Evolutionary conservation across 2,888 invertebrate genomes (phyloP).

Genomic region (Teinopalpus imperialis): DNA sequence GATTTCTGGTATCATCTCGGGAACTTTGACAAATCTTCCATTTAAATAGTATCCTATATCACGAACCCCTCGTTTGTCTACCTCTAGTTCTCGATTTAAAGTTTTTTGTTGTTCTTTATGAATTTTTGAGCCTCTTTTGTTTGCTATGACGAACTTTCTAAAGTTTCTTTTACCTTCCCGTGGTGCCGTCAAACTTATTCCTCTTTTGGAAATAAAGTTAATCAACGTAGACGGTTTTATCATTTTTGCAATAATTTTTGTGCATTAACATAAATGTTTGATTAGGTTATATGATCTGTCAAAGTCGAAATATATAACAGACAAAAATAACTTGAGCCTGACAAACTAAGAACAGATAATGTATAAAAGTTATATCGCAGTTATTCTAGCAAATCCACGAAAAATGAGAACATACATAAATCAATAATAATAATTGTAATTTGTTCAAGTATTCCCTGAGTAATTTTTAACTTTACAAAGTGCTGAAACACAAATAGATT

Average conservation of each 20-base stretch:
- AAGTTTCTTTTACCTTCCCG: slow-evolving; percentile 90
- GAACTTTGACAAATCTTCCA: slow-evolving; percentile 83
- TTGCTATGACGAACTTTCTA: slow-evolving; percentile 87
- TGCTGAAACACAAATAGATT: too few species aligned
- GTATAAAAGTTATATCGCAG: too few species aligned
- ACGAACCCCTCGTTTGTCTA: slow-evolving; percentile 87
- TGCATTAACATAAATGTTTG: slow-evolving; percentile 1
- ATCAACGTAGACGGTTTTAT: slow-evolving; percentile 56
- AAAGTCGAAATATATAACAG: slow-evolving; percentile 5
- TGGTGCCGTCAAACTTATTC: slow-evolving; percentile 59
- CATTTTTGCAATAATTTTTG: slow-evolving; percentile 44
- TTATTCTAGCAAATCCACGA: too few species aligned
- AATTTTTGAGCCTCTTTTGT: slow-evolving; percentile 87
- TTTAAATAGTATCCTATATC: slow-evolving; percentile 82
- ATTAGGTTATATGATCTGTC: slow-evolving; percentile 9
- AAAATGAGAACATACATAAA: too few species aligned
- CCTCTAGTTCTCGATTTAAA: slow-evolving; percentile 84
- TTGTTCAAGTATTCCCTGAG: too few species aligned
- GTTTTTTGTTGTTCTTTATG: slow-evolving; percentile 84
- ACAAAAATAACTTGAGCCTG: too few species aligned
- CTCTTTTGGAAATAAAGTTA: slow-evolving; percentile 57
- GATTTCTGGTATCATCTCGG: slow-evolving; percentile 95
- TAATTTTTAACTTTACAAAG: too few species aligned
- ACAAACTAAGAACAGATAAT: too few species aligned
- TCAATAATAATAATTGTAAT: too few species aligned